Evolutionary conservation across 2,113 vertebrate species (phyloP).

Genomic region (Ictalurus furcatus): DNA sequence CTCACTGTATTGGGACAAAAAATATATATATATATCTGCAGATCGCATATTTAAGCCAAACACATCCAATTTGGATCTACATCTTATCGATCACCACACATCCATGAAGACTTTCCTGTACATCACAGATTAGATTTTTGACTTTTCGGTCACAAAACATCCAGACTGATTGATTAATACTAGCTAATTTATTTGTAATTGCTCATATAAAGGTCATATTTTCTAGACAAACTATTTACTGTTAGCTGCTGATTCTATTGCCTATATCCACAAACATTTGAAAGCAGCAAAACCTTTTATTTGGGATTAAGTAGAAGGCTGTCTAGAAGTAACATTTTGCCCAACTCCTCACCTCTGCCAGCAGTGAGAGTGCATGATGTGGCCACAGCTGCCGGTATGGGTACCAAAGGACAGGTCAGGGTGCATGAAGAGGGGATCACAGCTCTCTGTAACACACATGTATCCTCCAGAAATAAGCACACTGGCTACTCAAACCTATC

Average conservation of each 20-base stretch:
- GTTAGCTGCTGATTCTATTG: too few relatives aligned
- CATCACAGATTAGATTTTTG: too few relatives aligned
- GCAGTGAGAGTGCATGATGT: constrained; percentile 97
- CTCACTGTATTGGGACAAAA: too few relatives aligned
- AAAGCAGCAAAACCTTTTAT: neutral
- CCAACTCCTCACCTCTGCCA: constrained; percentile 86
- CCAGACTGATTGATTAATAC: neutral
- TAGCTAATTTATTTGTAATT: neutral
- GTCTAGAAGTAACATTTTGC: too few relatives aligned
- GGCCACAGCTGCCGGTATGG: constrained; percentile 95
- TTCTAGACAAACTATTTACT: too few relatives aligned
- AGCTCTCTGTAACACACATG: constrained; percentile 73
- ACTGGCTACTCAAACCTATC: neutral
- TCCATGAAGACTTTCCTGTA: too few relatives aligned
- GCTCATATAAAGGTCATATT: too few relatives aligned
- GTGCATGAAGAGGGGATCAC: constrained; percentile 90
- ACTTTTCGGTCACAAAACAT: neutral
- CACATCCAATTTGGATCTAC: too few relatives aligned
- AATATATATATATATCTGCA: too few relatives aligned
- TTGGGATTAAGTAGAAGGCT: too few relatives aligned
- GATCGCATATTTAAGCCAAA: too few relatives aligned
- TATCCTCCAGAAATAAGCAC: neutral
- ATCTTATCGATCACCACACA: too few relatives aligned
- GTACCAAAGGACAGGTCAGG: constrained; percentile 92
- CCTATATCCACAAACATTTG: neutral